Conservation (phyloP, 23 tunicate species). For the Halocynthia aurantium region DNA sequence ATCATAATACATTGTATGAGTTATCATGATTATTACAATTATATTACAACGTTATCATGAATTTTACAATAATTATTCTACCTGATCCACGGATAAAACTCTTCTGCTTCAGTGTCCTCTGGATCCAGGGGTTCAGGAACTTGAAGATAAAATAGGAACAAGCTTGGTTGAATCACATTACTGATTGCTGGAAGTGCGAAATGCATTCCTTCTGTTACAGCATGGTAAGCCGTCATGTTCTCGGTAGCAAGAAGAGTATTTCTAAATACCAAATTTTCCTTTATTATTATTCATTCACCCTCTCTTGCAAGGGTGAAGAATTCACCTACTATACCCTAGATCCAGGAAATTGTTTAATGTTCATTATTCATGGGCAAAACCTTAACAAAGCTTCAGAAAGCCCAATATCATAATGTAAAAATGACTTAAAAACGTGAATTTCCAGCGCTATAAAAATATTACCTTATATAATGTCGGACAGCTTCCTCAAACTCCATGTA, state of each 20-base stretch:
- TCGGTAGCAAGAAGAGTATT: slow-evolving; percentile 55
- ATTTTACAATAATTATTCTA: not conserved
- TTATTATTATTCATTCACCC: too few relatives aligned
- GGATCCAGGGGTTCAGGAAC: slow-evolving; percentile 62
- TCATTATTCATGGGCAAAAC: too few relatives aligned
- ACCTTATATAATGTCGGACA: slow-evolving; percentile 60
- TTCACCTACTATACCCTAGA: too few relatives aligned
- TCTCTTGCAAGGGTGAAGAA: too few relatives aligned
- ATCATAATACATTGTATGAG: not conserved
- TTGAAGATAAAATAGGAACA: slow-evolving; percentile 21
- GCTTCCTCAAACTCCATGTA: slow-evolving; percentile 71
- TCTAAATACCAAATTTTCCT: slow-evolving; percentile 10
- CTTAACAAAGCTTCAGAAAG: too few relatives aligned
- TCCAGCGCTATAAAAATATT: not conserved
- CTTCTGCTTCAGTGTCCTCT: slow-evolving; percentile 13
- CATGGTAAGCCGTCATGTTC: slow-evolving; percentile 37
- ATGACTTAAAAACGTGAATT: not conserved
- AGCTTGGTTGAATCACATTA: slow-evolving; percentile 23
- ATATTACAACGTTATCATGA: not conserved
- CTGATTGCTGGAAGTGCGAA: slow-evolving; percentile 49
- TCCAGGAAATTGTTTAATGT: too few relatives aligned
- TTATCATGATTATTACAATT: not conserved
- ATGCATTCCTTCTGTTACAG: slow-evolving; percentile 41
- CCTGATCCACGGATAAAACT: slow-evolving; percentile 81
- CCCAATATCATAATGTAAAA: not conserved